Conservation (phyloP, 2,113 vertebrate genomes). For the Maylandia zebra region DNA sequence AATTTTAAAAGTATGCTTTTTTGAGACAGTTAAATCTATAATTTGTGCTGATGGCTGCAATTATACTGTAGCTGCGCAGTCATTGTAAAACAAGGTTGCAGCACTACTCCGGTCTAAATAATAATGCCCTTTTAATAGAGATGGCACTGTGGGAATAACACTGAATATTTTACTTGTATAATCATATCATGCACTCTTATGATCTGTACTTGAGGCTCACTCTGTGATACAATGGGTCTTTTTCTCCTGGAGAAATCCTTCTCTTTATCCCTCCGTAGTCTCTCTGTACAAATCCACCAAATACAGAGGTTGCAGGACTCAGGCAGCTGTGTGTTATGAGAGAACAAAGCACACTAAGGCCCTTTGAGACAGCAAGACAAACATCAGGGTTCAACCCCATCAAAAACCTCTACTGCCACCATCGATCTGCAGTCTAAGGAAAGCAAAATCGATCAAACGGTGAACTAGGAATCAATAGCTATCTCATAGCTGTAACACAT, state of each 20-base stretch:
- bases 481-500: constrained; percentile 55
- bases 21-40: background rate
- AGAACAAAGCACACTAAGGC: constrained; percentile 57
- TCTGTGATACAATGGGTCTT: background rate
- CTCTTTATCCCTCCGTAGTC: constrained; percentile 19
- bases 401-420: constrained; percentile 60
- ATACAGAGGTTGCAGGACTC: constrained; percentile 19
- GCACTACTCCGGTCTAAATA: background rate
- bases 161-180: constrained; percentile 29
- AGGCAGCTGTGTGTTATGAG: constrained; percentile 59
- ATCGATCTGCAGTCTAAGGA: constrained; percentile 56
- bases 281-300: constrained; percentile 36
- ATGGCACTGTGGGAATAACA: background rate
- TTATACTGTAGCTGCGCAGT: background rate
- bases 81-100: background rate
- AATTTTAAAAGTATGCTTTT: background rate
- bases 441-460: constrained; percentile 63
- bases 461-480: constrained; percentile 69
- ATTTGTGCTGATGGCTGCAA: background rate
- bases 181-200: constrained; percentile 17
- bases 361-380: constrained; percentile 66
- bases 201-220: constrained; percentile 21
- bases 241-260: constrained; percentile 36
- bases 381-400: constrained; percentile 63
- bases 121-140: constrained; percentile 13